Percentiles rank a stretch among this genome's conserved stretches.
Evolutionary conservation across 2,797 vertebrate species (phyloP).

Genomic region (Phataginus tricuspis): DNA sequence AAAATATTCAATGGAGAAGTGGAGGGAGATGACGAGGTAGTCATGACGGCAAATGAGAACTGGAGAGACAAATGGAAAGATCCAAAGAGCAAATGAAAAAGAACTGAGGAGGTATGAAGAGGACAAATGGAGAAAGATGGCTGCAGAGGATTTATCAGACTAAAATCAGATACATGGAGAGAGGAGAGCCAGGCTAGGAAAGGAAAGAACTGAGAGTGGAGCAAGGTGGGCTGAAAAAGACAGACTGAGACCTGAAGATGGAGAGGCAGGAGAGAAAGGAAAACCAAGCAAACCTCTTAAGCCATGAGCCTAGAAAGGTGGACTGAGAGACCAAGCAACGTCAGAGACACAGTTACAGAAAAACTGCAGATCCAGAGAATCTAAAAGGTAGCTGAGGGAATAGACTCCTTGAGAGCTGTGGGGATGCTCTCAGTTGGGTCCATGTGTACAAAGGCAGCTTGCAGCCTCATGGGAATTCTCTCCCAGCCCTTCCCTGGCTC

Average conservation of each 20-base stretch:
- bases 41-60: background rate
- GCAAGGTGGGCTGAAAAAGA: background rate
- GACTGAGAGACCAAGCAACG: background rate
- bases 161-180: background rate
- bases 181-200: background rate
- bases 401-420: fast-evolving
- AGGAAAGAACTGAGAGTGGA: background rate
- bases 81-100: background rate
- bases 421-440: background rate
- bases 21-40: background rate
- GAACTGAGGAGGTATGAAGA: background rate
- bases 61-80: background rate
- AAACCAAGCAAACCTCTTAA: background rate
- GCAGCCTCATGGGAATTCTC: background rate
- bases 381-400: too few species aligned
- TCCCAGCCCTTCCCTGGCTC: background rate
- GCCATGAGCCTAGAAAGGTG: background rate
- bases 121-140: background rate
- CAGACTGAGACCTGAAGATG: background rate
- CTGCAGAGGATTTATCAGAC: background rate
- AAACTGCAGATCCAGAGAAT: background rate
- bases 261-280: background rate
- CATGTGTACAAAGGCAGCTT: background rate
- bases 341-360: background rate
- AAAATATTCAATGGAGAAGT: background rate